These are phyloP conservation scores for Aproaerema taeniolella DNA, from an alignment of 2,888 invertebrate species.

Conservation along the genomic window DNA sequence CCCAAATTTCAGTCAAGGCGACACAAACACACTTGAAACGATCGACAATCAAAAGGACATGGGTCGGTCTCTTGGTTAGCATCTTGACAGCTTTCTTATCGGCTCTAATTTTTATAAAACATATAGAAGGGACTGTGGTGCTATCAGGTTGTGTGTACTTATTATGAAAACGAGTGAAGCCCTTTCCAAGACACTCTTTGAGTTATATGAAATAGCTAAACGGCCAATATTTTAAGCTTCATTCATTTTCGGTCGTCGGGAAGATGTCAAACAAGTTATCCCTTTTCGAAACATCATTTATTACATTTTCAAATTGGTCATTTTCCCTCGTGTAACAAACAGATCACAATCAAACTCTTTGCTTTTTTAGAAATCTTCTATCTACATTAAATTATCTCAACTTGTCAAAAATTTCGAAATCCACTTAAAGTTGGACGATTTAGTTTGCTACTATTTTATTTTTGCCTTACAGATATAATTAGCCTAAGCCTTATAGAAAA, in stretches of 20 bases:
- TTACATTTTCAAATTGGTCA: conserved; percentile 72
- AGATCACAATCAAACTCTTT: conserved; percentile 58
- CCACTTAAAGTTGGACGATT: conserved; percentile 48
- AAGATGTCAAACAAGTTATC: conserved; percentile 36
- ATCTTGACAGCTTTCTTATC: conserved; percentile 75
- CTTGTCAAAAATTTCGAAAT: conserved; percentile 20
- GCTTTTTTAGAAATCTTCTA: conserved; percentile 33
- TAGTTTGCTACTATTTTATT: conserved; percentile 24
- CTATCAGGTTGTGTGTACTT: background rate
- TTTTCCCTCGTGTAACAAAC: conserved; percentile 46
- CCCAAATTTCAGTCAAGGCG: conserved; percentile 71
- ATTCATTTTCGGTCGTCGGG: conserved; percentile 30
- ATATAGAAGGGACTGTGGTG: conserved; percentile 1
- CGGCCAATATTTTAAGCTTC: too few relatives aligned
- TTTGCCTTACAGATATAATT: conserved; percentile 22
- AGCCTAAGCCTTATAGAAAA: conserved; percentile 44
- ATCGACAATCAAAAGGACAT: conserved; percentile 55
- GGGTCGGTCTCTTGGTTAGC: conserved; percentile 60
- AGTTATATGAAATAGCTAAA: too few relatives aligned
- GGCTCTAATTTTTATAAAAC: conserved; percentile 22
- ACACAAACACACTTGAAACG: conserved; percentile 68
- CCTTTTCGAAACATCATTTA: conserved; percentile 72
- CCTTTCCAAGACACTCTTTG: too few relatives aligned
- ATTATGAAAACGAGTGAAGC: conserved; percentile 5
- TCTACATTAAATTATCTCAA: conserved; percentile 36